Evolutionary conservation across 2,797 vertebrate genomes (phyloP).

Genomic region (Melanotaenia pygmaea): DNA sequence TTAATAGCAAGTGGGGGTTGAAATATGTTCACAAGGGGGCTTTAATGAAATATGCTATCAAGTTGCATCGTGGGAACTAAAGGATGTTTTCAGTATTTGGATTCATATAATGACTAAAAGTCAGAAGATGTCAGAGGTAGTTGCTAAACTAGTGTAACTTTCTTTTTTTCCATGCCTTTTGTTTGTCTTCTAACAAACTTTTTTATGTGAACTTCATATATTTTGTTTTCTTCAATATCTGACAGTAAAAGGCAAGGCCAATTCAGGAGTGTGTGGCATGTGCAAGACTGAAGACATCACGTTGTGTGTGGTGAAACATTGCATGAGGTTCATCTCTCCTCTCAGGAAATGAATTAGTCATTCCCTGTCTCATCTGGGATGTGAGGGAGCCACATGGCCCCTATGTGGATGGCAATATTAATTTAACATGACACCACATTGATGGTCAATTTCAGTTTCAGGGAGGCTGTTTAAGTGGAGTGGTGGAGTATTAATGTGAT

Average conservation of each 20-base stretch:
- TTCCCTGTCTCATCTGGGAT: conserved; percentile 80
- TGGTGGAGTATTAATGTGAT: conserved; percentile 85
- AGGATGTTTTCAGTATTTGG: conserved; percentile 6
- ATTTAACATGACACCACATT: conserved; percentile 89
- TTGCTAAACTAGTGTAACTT: conserved; percentile 17
- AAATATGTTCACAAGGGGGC: not conserved
- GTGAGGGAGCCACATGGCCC: conserved; percentile 80
- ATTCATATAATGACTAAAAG: not conserved
- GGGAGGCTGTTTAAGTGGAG: conserved; percentile 86
- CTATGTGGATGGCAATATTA: conserved; percentile 83
- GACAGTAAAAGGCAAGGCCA: conserved; percentile 30
- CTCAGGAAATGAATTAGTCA: conserved; percentile 85
- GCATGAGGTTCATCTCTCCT: conserved; percentile 69
- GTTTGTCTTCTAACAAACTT: conserved; percentile 3
- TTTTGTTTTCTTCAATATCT: conserved; percentile 26
- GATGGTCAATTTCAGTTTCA: conserved; percentile 88
- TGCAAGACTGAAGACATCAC: conserved; percentile 41
- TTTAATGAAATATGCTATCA: conserved; percentile 15
- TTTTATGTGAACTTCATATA: not conserved
- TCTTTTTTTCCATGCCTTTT: not conserved
- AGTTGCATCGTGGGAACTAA: conserved; percentile 12
- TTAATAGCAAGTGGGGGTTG: conserved; percentile 1
- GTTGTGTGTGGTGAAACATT: conserved; percentile 61
- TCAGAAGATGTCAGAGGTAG: not conserved
- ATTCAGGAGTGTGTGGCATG: conserved; percentile 34